Percentiles rank a stretch among this genome's conserved stretches.
Evolutionary conservation across 1,140 invertebrate species (phyloP).

Genomic region (Orussus abietinus): DNA sequence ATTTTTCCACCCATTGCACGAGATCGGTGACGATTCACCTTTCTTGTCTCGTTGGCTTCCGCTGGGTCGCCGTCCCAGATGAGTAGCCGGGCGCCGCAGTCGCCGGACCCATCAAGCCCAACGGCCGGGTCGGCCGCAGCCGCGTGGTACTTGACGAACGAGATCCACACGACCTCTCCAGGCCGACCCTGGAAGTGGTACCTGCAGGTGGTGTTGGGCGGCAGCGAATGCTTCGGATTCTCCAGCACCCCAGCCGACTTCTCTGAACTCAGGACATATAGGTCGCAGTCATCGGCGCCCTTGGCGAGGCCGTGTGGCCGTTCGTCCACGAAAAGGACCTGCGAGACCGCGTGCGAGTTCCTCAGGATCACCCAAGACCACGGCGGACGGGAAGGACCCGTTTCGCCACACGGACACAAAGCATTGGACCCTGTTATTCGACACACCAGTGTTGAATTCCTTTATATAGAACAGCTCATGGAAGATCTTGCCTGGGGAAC

Average conservation of each 20-base stretch:
- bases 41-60: conserved; percentile 33
- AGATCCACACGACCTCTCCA: conserved; percentile 78
- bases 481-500: too few species aligned
- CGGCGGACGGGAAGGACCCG: too few species aligned
- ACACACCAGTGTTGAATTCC: too few species aligned
- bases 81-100: conserved; percentile 69
- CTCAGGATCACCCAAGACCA: too few species aligned
- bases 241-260: conserved; percentile 66
- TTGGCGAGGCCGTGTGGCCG: conserved; percentile 70
- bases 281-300: conserved; percentile 69
- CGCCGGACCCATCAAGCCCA: conserved; percentile 61
- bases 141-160: conserved; percentile 78
- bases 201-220: conserved; percentile 79
- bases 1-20: too few species aligned
- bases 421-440: too few species aligned
- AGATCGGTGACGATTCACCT: conserved; percentile 26
- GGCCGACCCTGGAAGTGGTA: conserved; percentile 64
- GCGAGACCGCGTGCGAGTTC: too few species aligned
- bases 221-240: conserved; percentile 77
- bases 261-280: conserved; percentile 71
- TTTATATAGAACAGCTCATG: too few species aligned
- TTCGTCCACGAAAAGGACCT: conserved; percentile 72
- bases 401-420: too few species aligned
- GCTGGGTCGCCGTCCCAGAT: conserved; percentile 68
- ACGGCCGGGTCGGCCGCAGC: conserved; percentile 61